Conservation (phyloP, 1,140 invertebrate genomes). For the Stratiolaelaps scimitus region DNA sequence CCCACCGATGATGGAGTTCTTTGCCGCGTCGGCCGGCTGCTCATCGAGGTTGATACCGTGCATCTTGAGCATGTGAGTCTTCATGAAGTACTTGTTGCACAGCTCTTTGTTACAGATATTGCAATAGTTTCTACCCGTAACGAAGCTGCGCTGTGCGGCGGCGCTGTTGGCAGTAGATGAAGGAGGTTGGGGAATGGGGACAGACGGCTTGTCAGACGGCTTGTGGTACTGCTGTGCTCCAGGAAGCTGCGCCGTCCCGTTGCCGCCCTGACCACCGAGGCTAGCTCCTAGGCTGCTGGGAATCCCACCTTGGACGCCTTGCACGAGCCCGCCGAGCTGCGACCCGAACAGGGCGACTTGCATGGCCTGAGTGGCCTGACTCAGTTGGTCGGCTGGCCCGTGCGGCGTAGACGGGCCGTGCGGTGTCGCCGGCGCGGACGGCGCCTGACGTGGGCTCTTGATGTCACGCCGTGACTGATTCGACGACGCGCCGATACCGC, state of each 20-base stretch:
- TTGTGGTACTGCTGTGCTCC: constrained; percentile 6
- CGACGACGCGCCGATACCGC: constrained; percentile 31
- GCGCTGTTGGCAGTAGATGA: constrained; percentile 31
- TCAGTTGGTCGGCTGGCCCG: constrained; percentile 20
- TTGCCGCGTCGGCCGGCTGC: constrained; percentile 47
- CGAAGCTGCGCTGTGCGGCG: constrained; percentile 39
- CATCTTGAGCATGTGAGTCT: constrained; percentile 98
- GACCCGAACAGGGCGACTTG: constrained; percentile 27
- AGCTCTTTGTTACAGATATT: constrained; percentile 98
- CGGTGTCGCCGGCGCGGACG: constrained; percentile 19
- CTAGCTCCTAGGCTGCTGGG: too few relatives aligned
- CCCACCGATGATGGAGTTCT: constrained; percentile 73
- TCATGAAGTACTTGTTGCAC: constrained; percentile 99
- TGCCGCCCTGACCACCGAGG: constrained; percentile 18
- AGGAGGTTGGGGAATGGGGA: constrained; percentile 28
- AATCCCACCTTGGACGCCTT: not conserved
- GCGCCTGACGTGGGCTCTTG: constrained; percentile 4
- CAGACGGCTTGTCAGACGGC: constrained; percentile 29
- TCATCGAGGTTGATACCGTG: constrained; percentile 80
- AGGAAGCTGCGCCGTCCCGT: too few relatives aligned
- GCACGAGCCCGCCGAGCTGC: constrained; percentile 1
- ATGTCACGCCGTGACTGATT: constrained; percentile 22
- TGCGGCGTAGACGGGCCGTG: constrained; percentile 26
- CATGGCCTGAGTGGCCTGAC: constrained; percentile 28
- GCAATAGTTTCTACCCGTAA: constrained; percentile 65